These are phyloP conservation scores for Rhadinocentrus ornatus DNA, from an alignment of 2,797 vertebrate genomes.

Conservation along the genomic window DNA sequence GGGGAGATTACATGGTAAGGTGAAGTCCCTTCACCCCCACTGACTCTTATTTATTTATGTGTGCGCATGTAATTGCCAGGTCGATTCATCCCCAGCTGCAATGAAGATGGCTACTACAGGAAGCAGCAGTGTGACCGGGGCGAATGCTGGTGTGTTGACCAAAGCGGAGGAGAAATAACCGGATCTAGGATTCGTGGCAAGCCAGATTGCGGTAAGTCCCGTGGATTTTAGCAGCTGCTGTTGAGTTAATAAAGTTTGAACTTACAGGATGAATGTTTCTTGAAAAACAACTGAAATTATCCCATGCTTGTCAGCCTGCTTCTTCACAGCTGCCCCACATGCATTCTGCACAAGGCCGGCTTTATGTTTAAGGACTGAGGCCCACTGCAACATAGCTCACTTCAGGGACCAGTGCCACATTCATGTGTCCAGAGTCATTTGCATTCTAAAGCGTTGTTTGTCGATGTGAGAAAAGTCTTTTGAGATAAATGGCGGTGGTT, in stretches of 20 bases:
- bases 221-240: constrained; percentile 4
- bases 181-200: constrained; percentile 90
- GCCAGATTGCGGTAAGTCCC: constrained; percentile 91
- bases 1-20: background rate
- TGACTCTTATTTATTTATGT: constrained; percentile 31
- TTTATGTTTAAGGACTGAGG: constrained; percentile 73
- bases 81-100: constrained; percentile 94
- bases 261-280: constrained; percentile 23
- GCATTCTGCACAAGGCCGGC: constrained; percentile 69
- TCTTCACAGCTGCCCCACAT: constrained; percentile 38
- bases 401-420: constrained; percentile 79
- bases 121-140: constrained; percentile 94
- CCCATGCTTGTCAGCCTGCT: constrained; percentile 6
- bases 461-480: constrained; percentile 79
- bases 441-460: constrained; percentile 83
- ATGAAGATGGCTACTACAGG: constrained; percentile 95
- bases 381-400: constrained; percentile 74
- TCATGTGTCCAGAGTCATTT: constrained; percentile 83
- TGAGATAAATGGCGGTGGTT: constrained; percentile 80
- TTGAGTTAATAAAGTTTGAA: constrained; percentile 16
- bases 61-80: constrained; percentile 75
- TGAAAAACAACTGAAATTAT: constrained; percentile 9
- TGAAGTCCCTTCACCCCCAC: constrained; percentile 7
- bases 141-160: constrained; percentile 96
- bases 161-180: constrained; percentile 90